A percentile compares a stretch with the other conserved stretches of the same genome.
phyloP scores from a whole-genome alignment of 23 tunicate genomes.

The Oikopleura dioica region DNA sequence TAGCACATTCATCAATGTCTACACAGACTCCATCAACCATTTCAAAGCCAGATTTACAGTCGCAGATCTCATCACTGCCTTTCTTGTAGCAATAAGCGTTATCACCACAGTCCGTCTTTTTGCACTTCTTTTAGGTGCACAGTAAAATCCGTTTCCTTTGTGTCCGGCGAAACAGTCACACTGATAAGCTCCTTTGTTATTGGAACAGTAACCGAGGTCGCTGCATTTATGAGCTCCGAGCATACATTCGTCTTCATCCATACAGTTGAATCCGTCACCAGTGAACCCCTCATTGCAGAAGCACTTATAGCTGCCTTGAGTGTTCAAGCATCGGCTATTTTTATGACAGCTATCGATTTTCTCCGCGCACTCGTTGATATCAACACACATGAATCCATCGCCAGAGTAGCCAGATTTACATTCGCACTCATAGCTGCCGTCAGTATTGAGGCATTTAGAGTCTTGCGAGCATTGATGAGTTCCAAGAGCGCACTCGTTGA shows the following conservation, averaged over 20 bases:
- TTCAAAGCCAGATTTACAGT: too few species aligned
- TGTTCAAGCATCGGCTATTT: constrained; percentile 17
- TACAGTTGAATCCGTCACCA: constrained; percentile 18
- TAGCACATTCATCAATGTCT: too few species aligned
- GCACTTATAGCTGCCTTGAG: constrained; percentile 20
- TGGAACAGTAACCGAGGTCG: background rate
- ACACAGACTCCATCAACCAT: too few species aligned
- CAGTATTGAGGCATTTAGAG: background rate
- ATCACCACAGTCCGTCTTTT: too few species aligned
- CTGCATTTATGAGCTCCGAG: background rate
- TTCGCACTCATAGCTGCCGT: background rate
- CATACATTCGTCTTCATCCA: constrained; percentile 30
- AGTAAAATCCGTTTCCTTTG: background rate
- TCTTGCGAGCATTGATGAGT: background rate
- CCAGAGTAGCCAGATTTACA: background rate
- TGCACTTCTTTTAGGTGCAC: too few species aligned
- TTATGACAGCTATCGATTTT: constrained; percentile 13
- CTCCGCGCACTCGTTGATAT: constrained; percentile 22
- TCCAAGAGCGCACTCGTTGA: background rate
- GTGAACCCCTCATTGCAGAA: constrained; percentile 15
- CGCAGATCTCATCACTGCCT: too few species aligned
- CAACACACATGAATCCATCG: constrained; percentile 12
- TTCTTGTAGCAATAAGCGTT: too few species aligned
- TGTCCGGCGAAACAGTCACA: background rate
- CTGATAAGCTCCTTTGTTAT: background rate